phyloP scores from a whole-genome alignment of 2,888 invertebrate genomes.

The Deroplatys truncata region DNA sequence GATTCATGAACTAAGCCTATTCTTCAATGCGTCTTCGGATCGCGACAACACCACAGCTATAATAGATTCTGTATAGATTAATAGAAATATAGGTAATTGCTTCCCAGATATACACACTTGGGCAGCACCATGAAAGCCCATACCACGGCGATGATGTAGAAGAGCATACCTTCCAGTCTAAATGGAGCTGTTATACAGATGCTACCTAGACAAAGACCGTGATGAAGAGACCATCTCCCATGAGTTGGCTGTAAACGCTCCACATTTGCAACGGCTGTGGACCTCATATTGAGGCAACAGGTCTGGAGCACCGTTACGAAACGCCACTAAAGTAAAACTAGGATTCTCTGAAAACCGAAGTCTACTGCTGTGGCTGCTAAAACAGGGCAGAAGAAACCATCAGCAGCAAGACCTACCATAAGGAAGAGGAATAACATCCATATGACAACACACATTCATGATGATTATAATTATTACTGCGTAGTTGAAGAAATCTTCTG shows the following conservation, averaged over 20 bases:
- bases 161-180: conserved; percentile 46
- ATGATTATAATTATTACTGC: background rate
- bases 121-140: background rate
- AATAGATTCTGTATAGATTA: background rate
- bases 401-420: background rate
- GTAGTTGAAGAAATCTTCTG: background rate
- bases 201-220: conserved; percentile 49
- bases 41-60: background rate
- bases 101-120: background rate
- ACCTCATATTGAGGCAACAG: conserved; percentile 57
- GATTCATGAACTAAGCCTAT: background rate
- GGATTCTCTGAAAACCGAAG: conserved; percentile 50
- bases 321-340: conserved; percentile 64
- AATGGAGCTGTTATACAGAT: conserved; percentile 48
- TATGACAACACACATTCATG: background rate
- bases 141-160: conserved; percentile 42
- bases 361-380: conserved; percentile 47
- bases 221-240: conserved; percentile 53
- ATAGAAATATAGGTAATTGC: background rate
- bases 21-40: background rate
- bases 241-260: conserved; percentile 43
- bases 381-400: conserved; percentile 48
- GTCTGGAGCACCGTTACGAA: conserved; percentile 68
- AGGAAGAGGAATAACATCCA: background rate
- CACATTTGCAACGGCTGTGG: conserved; percentile 38